Conservation (phyloP, 2,113 vertebrate genomes). For the Megalops atlanticus region DNA sequence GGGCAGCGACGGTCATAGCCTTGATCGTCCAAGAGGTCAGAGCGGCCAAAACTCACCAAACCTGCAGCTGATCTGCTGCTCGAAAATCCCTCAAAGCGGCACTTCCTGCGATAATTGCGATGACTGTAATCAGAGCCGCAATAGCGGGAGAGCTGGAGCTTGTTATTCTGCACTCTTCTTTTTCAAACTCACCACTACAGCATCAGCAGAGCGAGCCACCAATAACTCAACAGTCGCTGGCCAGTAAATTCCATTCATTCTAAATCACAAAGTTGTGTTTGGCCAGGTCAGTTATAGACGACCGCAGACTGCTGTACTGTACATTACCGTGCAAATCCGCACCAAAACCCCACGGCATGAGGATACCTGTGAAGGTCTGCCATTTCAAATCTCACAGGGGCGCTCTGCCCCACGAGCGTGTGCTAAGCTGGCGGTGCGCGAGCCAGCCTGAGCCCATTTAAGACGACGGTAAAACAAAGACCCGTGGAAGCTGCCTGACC, state of each 20-base stretch:
- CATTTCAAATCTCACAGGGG: neutral
- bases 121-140: constrained; percentile 6
- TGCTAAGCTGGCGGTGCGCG: neutral
- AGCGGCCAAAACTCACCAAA: constrained; percentile 16
- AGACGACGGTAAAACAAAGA: neutral
- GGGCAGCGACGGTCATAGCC: constrained; percentile 30
- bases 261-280: neutral
- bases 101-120: constrained; percentile 4
- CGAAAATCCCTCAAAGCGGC: constrained; percentile 8
- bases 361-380: neutral
- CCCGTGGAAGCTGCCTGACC: neutral
- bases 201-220: neutral
- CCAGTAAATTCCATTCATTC: constrained; percentile 2
- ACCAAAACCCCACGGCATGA: neutral
- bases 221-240: neutral
- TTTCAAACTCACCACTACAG: neutral
- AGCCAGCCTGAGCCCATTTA: neutral
- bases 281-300: neutral
- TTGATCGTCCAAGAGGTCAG: neutral
- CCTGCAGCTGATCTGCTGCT: constrained; percentile 11
- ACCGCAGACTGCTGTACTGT: neutral
- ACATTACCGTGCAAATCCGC: neutral
- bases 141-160: neutral
- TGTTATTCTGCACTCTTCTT: neutral
- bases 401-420: neutral